Conservation (phyloP, 2,113 vertebrate species). For the Craseonycteris thonglongyai region DNA sequence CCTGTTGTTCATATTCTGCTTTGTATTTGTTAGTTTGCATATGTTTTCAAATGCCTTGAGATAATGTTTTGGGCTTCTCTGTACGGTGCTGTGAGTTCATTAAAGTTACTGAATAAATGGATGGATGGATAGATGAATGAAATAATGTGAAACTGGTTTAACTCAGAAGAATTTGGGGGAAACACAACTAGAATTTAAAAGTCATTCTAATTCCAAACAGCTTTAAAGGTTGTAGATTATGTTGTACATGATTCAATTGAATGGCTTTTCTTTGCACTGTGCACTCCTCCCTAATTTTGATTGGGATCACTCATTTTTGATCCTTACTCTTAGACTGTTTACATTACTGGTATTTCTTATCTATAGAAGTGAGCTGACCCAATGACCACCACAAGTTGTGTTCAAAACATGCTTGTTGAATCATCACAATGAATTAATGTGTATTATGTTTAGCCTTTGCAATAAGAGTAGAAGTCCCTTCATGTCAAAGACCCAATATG, state of each 20-base stretch:
- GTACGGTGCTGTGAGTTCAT: not conserved
- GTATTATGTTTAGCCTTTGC: not conserved
- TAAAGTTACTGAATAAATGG: not conserved
- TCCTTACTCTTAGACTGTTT: not conserved
- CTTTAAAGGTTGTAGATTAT: not conserved
- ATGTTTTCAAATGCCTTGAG: not conserved
- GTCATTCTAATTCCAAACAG: not conserved
- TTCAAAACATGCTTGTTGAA: not conserved
- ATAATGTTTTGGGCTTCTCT: not conserved
- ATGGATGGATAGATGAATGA: not conserved
- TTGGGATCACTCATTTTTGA: not conserved
- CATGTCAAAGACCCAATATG: not conserved
- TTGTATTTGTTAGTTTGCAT: not conserved
- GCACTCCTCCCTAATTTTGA: not conserved
- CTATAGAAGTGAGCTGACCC: not conserved
- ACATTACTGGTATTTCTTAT: slow-evolving; percentile 11
- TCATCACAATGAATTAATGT: not conserved
- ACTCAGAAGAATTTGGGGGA: not conserved
- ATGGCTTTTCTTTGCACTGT: not conserved
- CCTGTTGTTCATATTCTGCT: not conserved
- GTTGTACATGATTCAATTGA: not conserved
- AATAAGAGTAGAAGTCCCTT: not conserved
- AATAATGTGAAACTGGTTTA: not conserved
- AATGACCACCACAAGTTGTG: not conserved
- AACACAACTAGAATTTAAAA: not conserved